Base-by-base conservation (phyloP, 2,113 vertebrate genomes). In the Todiramphus chloris region DNA sequence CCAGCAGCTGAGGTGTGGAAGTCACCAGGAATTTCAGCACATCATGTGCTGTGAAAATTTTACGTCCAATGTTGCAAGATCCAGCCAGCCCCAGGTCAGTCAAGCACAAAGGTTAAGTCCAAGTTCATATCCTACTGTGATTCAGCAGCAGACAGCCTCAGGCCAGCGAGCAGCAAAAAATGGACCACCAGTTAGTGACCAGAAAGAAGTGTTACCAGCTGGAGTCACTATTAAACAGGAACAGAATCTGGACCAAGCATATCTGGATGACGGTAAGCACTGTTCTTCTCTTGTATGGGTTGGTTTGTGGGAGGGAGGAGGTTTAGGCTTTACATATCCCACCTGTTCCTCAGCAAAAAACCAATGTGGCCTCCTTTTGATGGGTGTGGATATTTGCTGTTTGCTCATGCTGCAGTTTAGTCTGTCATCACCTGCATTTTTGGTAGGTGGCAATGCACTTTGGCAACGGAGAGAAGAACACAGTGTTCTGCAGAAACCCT, bases 201-300 rank as follows among this genome's bases (percentile, higher is more conserved):
- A 98, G 70, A 98, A 98, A 88, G 98, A 98, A 69, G 96, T 90
- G 59, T 83, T 97, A 87, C 93, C 98, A 2, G 82, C 98, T 5
- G 98, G 99, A 91, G 99, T 99, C 96, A 99, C 99, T 3, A 98
- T 99, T 67, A 99, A 99, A 74, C 98, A 99, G 98, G 99, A 99
- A 94, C 98, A 98, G 98, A 99, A 99, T 94, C 93, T 99, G 98
- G 99, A 99, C 98, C 99, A 99, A 98, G 99, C 99, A 30, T 99
- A 99, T 96, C 97, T 99, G 98, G 99, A 99, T 80, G 99, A 99
- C 20, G 99, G 99, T 99, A 89, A 98, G 98, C 41, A 87, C 56
- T 0, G 6, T 44, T 63, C 23, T 19, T 33, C 83, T 83, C 84
- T 70, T 51, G 23, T 30, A 1, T 1, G 48, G 24, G 28, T 66